Evolutionary conservation across 2,888 invertebrate species (phyloP), one percentile per base, ranked within the genome.

Genomic region (Panopea generosa): DNA sequence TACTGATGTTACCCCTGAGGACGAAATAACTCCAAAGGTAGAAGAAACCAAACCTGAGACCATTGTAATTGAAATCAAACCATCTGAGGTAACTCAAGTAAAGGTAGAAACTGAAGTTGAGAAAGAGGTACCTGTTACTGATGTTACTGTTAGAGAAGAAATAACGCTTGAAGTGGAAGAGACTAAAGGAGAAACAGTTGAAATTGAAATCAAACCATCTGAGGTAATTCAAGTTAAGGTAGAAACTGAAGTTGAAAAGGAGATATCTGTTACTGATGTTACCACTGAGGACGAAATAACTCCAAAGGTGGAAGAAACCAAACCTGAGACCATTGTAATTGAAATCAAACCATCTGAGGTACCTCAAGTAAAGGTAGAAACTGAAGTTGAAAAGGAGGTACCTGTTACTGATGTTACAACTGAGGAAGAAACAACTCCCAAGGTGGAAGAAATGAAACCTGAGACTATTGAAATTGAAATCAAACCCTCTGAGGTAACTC

Each of bases 61-160:
- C 9, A 66, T 72, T 22, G 62, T 62, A 29, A 29, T 63, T 27
- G 73, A 60, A 18, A 43, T 59, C 26, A 55, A 60, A 38, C 20
- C 38, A 26, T 20, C 6, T 4, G 63, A 56, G 18, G 53, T 43
- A 56, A 55, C 56, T 6, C 43, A 67, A 59, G 18, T 63, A 18
- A 60, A 59, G 27, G n/a, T 60, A 56, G 61, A 59, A 47, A 18
- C 33, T 47, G 69, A 63, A 52, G 61, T 57, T 47, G 45, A 76
- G 49, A 59, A 61, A 45, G 60, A 62, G 43, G 43, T 27, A 24
- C 33, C 53, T 43, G 56, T 70, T 9, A 20, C 57, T 38, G 66
- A 47, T 50, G 56, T 56, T 3, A 24, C 55, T 47, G 55, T 33
- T 18, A 60, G 65, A 24, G 50, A 59, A 27, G 40, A 45, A 52